phyloP scores from a whole-genome alignment of 2,797 vertebrate species.

The Eulemur albifrons region DNA sequence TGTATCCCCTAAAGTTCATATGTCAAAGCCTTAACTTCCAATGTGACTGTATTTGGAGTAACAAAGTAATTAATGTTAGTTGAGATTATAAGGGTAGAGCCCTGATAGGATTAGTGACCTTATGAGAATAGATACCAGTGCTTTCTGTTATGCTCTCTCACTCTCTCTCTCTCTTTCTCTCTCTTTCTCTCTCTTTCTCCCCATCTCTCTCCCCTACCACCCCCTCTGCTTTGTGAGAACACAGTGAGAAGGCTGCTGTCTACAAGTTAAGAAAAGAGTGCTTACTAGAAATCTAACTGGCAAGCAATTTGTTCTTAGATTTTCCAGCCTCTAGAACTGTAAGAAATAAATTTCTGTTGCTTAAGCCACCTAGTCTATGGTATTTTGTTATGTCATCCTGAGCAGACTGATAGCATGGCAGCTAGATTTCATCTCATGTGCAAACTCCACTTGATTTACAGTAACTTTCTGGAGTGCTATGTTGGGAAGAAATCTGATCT shows the following conservation, averaged over 20 bases:
- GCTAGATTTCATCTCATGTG: not conserved
- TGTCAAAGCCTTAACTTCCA: not conserved
- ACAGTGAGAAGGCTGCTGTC: not conserved
- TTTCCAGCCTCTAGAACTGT: not conserved
- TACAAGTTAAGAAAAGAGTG: not conserved
- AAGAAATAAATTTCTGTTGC: not conserved
- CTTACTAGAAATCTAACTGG: not conserved
- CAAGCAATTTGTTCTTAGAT: not conserved
- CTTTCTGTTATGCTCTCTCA: fast-evolving
- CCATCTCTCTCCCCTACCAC: no score
- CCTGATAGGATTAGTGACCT: not conserved
- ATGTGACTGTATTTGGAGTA: not conserved
- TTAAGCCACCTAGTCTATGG: not conserved
- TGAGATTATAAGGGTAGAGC: not conserved
- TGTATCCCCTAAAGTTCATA: not conserved
- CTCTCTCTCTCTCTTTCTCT: not conserved
- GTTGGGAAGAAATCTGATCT: not conserved
- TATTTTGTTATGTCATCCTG: not conserved
- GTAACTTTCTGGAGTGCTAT: not conserved
- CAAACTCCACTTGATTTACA: not conserved
- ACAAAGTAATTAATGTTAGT: not conserved
- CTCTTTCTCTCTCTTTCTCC: not conserved
- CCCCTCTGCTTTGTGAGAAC: not conserved
- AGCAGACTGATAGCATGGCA: not conserved
- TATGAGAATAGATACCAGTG: not conserved